Conservation (phyloP, 64 coral and sea anemone genomes). For the Anthopleura sola region DNA sequence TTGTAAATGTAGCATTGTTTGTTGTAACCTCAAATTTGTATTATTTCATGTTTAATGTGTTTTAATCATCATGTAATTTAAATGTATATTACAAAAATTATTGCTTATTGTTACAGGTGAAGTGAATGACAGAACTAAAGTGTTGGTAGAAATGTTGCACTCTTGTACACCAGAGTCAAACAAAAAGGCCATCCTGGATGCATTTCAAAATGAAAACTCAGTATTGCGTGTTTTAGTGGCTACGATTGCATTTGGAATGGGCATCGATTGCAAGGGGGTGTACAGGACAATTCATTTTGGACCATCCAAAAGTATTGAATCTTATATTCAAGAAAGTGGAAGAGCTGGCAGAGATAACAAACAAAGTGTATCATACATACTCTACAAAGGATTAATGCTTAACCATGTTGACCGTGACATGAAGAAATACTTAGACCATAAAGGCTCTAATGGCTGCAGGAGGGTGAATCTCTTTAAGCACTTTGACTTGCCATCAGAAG, state of each 20-base stretch:
- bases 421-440: constrained; percentile 5
- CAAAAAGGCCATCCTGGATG: constrained; percentile 31
- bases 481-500: not conserved
- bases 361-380: not conserved
- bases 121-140: constrained; percentile 19
- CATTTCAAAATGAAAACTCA: constrained; percentile 20
- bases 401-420: constrained; percentile 44
- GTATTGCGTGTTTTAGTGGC: constrained; percentile 9
- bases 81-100: constrained; percentile 30
- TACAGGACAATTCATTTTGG: constrained; percentile 61
- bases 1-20: too few relatives aligned
- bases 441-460: not conserved
- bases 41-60: too few relatives aligned
- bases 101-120: constrained; percentile 22
- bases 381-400: constrained; percentile 38
- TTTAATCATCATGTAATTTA: too few relatives aligned
- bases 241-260: constrained; percentile 71
- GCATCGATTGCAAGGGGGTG: constrained; percentile 39
- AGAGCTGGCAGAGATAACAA: constrained; percentile 39
- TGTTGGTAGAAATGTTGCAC: constrained; percentile 48
- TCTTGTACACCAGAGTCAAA: constrained; percentile 28
- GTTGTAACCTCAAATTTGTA: too few relatives aligned
- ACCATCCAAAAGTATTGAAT: constrained; percentile 53
- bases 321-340: constrained; percentile 53
- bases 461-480: constrained; percentile 8